Evolutionary conservation across 2,888 invertebrate species (phyloP).

Genomic region (Hypomecis atomaria): DNA sequence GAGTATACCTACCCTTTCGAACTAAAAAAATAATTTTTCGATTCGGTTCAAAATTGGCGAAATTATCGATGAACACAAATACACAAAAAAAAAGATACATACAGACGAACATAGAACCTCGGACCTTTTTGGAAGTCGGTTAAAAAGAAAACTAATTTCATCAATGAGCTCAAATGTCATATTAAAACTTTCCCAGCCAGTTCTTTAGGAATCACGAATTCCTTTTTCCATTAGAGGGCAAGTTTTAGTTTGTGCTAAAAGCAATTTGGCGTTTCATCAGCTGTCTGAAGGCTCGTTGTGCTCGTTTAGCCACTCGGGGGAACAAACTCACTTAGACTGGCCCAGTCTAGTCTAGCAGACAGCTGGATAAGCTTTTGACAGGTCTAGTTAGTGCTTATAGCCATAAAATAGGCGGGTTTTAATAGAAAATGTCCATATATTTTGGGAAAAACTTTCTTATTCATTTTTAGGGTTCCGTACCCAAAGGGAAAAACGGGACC

Average conservation of each 20-base stretch:
- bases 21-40: too few relatives aligned
- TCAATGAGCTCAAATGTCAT: not conserved
- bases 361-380: conserved; percentile 8
- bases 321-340: conserved; percentile 23
- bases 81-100: too few relatives aligned
- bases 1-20: too few relatives aligned
- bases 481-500: too few relatives aligned
- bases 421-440: too few relatives aligned
- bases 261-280: conserved; percentile 26
- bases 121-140: too few relatives aligned
- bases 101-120: too few relatives aligned
- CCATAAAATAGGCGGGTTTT: not conserved
- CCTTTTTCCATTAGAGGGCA: conserved; percentile 2
- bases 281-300: conserved; percentile 11
- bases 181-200: not conserved
- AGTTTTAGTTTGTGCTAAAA: conserved; percentile 18
- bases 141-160: not conserved
- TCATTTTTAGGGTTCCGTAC: too few relatives aligned
- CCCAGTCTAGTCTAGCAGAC: conserved; percentile 5
- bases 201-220: not conserved
- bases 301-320: conserved; percentile 14
- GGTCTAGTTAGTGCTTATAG: not conserved
- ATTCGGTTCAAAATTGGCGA: too few relatives aligned
- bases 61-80: too few relatives aligned
- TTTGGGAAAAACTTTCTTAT: too few relatives aligned